Base-by-base conservation (phyloP, 2,888 invertebrate species). In the Agriopis aurantiaria region DNA sequence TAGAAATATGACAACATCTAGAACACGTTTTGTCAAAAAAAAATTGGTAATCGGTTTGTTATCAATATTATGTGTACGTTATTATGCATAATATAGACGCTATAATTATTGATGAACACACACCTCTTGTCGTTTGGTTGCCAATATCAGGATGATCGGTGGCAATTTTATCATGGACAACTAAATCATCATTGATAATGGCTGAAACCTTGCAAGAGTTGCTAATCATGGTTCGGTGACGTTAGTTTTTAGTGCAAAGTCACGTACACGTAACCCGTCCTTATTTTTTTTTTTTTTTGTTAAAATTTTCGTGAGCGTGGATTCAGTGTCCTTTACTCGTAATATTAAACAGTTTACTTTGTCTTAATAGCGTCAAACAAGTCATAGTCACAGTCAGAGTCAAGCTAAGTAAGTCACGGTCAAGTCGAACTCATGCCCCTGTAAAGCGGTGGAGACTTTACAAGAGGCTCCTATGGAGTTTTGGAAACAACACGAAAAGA, bases 21-120 rank as follows among this genome's bases (percentile, higher is more conserved):
- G 14, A 3, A 56, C 12, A 55, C 12, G 33, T 10, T 45, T 45
- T 11, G 8, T 11, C 11, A 2, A 45, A 58, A n/a, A n/a, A n/a
- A n/a, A n/a, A n/a, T 23, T 46, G n/a, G 8, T 8, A 48, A 48
- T 33, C 46, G 46, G 23, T 0, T 8, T 46, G 33, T 58, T 58
- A 48, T 48, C 58, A 46, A 46, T 58, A 58, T 58, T 58, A 58
- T 58, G 58, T 58, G 46, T 58, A 58, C 58, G 58, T 12, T 58
- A 58, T 33, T 48, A 58, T 46, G 58, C 46, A 58, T 48, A 58
- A 23, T 48, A 46, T 58, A 33, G 9, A 58, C 4, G 23, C 58
- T 48, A 57, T 57, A 45, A 45, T 33, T 33, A 33, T 56, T 48
- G 46, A 58, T 45, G 41, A 46, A 43, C 46, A 48, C 33, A 11